phyloP scores from a whole-genome alignment of 2,888 invertebrate species.

The Pycnomerus fuliginosus region DNA sequence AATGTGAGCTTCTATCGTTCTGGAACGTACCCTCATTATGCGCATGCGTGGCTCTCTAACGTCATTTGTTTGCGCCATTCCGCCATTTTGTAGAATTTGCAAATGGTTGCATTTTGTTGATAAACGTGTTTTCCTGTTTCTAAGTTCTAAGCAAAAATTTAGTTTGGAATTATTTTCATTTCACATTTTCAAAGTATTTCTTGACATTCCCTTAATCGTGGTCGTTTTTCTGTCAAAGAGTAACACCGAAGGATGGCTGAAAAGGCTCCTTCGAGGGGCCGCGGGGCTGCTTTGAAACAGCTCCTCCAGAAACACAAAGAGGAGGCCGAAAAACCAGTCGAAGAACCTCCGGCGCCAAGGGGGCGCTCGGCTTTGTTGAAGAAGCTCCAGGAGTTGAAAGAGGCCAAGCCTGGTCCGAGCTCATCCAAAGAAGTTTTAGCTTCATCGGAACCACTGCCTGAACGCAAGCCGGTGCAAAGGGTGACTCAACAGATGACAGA shows the following conservation, averaged over 20 bases:
- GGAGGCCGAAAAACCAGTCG: slow-evolving; percentile 8
- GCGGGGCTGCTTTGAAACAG: slow-evolving; percentile 37
- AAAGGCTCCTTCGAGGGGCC: slow-evolving; percentile 32
- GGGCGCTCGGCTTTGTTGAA: slow-evolving; percentile 46
- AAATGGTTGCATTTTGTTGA: too few relatives aligned
- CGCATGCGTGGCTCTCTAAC: too few relatives aligned
- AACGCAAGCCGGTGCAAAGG: background rate
- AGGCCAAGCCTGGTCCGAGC: slow-evolving; percentile 29
- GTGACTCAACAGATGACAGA: slow-evolving; percentile 18
- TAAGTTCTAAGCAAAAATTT: too few relatives aligned
- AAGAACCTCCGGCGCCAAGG: slow-evolving; percentile 38
- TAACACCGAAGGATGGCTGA: slow-evolving; percentile 18
- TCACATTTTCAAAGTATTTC: too few relatives aligned
- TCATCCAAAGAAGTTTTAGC: background rate
- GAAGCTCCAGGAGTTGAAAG: slow-evolving; percentile 33
- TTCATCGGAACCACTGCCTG: background rate
- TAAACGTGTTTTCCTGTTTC: too few relatives aligned
- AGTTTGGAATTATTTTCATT: too few relatives aligned
- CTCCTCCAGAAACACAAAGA: slow-evolving; percentile 31
- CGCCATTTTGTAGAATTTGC: too few relatives aligned
- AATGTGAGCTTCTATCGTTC: too few relatives aligned
- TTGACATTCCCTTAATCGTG: too few relatives aligned
- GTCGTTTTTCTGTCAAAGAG: background rate
- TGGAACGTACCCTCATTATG: too few relatives aligned
- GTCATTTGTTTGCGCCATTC: too few relatives aligned